These are phyloP conservation scores for Euura saliciscinereae DNA, from an alignment of 1,140 invertebrate species.

Conservation along the genomic window DNA sequence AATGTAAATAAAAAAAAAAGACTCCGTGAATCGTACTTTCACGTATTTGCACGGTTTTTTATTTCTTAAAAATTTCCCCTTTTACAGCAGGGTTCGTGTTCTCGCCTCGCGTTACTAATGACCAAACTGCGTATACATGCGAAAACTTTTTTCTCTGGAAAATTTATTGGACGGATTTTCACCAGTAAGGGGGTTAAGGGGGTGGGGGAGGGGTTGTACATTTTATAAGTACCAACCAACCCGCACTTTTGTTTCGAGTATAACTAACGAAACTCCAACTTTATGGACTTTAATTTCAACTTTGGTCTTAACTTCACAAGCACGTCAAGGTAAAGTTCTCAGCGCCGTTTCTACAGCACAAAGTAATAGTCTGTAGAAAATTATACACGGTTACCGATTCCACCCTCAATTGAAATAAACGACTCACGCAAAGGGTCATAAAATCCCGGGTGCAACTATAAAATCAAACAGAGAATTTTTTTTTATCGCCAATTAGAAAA, in stretches of 20 bases:
- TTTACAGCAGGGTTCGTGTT: not conserved
- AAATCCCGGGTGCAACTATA: too few relatives aligned
- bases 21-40: too few relatives aligned
- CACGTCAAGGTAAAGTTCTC: not conserved
- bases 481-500: too few relatives aligned
- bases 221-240: not conserved
- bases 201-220: not conserved
- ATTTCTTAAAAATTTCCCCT: too few relatives aligned
- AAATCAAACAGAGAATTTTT: too few relatives aligned
- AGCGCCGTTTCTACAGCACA: not conserved
- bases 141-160: not conserved
- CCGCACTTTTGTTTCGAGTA: not conserved
- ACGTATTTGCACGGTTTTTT: too few relatives aligned
- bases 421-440: not conserved
- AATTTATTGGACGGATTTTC: not conserved
- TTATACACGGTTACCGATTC: not conserved
- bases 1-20: too few relatives aligned
- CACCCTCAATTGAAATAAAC: not conserved
- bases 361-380: not conserved
- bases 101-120: not conserved
- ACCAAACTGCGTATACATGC: conserved; percentile 1
- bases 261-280: not conserved
- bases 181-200: too few relatives aligned
- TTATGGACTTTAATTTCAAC: not conserved
- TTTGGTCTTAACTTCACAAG: not conserved